phyloP scores from a whole-genome alignment of 2,113 vertebrate species.

The Mandrillus leucophaeus region DNA sequence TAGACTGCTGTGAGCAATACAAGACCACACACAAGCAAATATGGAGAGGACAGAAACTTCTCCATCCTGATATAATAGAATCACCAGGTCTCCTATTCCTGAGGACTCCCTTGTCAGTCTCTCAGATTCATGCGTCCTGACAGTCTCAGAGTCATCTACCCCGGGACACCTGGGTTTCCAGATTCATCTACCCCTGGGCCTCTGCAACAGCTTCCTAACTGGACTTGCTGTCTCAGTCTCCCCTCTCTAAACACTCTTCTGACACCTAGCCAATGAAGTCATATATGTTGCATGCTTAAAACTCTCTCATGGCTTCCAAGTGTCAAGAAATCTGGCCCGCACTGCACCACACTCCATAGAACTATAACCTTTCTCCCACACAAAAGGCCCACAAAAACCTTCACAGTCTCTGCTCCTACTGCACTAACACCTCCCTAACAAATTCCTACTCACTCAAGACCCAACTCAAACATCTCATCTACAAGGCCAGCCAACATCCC shows the following conservation, averaged over 20 bases:
- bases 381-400: neutral
- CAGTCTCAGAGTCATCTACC: neutral
- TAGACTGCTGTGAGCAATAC: neutral
- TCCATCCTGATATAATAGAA: neutral
- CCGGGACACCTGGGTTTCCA: neutral
- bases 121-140: neutral
- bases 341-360: neutral
- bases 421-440: neutral
- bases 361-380: neutral
- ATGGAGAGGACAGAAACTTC: neutral
- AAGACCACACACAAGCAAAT: neutral
- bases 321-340: neutral
- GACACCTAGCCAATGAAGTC: neutral
- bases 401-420: no score
- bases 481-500: neutral
- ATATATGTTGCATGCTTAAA: neutral
- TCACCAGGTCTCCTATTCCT: neutral
- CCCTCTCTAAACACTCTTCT: neutral
- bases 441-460: neutral
- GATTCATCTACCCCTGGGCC: fast-evolving
- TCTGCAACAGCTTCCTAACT: neutral
- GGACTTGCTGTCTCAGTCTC: neutral
- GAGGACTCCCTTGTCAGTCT: neutral
- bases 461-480: neutral
- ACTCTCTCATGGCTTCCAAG: neutral